Evolutionary conservation across 2,113 vertebrate genomes (phyloP).

Genomic region (Pithys albifrons): DNA sequence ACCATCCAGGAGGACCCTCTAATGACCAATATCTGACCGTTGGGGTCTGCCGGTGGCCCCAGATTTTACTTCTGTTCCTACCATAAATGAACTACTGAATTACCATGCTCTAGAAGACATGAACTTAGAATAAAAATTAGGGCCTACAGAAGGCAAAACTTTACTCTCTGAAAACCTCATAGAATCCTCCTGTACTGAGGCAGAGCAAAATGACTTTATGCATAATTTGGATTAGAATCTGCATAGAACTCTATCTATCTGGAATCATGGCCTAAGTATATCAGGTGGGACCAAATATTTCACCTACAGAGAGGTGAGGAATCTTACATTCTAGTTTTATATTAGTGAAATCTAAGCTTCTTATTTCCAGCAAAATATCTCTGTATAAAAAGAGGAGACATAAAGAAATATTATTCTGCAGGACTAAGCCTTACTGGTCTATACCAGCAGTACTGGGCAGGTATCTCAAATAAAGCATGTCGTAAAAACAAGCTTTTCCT

Average conservation of each 20-base stretch:
- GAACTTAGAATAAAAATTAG: background rate
- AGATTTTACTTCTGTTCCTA: background rate
- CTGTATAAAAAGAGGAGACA: background rate
- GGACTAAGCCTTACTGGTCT: background rate
- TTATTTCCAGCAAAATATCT: background rate
- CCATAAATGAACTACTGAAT: background rate
- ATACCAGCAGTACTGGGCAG: background rate
- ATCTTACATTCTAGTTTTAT: background rate
- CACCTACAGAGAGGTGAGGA: background rate
- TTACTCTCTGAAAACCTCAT: background rate
- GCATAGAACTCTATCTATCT: background rate
- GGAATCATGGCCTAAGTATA: background rate
- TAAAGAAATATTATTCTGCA: background rate
- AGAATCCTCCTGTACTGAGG: background rate
- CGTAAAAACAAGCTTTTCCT: background rate
- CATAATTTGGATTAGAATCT: background rate
- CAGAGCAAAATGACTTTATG: background rate
- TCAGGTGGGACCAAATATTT: background rate
- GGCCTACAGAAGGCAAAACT: background rate
- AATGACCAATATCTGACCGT: background rate
- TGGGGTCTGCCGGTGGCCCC: background rate
- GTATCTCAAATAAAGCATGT: background rate
- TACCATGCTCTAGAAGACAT: background rate
- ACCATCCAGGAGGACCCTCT: background rate
- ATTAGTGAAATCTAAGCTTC: background rate